Evolutionary conservation across 2,888 invertebrate species (phyloP), one percentile per base, ranked within the genome.

Genomic region (Ganaspis brasiliensis): DNA sequence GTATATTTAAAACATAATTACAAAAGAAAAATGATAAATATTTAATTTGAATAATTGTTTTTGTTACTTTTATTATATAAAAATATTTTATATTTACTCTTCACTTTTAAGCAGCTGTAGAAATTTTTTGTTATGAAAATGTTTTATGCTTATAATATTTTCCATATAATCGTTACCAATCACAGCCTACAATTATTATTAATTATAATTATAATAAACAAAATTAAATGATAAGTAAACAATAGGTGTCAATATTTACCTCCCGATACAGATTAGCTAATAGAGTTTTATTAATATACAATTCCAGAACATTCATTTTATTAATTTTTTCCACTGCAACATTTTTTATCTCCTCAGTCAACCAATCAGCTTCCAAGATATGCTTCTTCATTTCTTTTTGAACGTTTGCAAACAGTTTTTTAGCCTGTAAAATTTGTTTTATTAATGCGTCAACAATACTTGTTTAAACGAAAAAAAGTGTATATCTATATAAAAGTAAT

Each of bases 341-440:
- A 24, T 63, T 63, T 63, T 9, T 63, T 14, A 6, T n/a, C 19
- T 45, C 26, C 12, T 63, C 40, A 63, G n/a, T 45, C 45, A 63
- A 21, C 63, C 63, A 63, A 19, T 63, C 63, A 19, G 63, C 31
- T 12, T 63, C 2, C 9, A n/a, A 9, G 6, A 63, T 63, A 12
- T 40, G 19, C 16, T 63, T 37, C 5, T 8, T 37, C 37, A 63
- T 40, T 8, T 57, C 57, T 24, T 26, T 24, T 31, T 57, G 57
- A 57, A 57, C 26, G 4, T 6, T 14, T 14, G 8, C 19, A 57
- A 57, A 57, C 10, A 57, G 24, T 57, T 57, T 24, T 14, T 14
- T 14, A 16, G n/a, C 49, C 49, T 49, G n/a, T n/a, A 49, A 5
- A 6, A 4, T 4, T 4, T 31, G 3, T 31, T 31, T 31, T 31